A percentile compares a stretch with the other conserved stretches of the same genome.
Conservation (phyloP, 2,113 vertebrate genomes). For the Gracilinanus agilis region DNA sequence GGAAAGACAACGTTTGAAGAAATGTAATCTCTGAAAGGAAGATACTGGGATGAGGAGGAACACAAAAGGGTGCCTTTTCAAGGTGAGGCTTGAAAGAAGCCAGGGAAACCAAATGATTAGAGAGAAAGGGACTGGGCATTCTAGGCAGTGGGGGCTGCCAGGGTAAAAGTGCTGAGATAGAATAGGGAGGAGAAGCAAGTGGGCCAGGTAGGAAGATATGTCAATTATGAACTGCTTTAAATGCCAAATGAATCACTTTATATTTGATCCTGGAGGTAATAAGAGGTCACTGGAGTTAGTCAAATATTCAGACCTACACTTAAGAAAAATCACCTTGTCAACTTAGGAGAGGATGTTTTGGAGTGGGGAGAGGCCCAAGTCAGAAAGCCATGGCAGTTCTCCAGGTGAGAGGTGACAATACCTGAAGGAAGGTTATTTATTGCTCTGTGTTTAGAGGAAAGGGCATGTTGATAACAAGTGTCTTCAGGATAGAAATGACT, state of each 20-base stretch:
- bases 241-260: neutral
- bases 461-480: neutral
- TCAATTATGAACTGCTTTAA: neutral
- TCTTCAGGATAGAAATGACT: neutral
- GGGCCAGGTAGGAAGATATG: neutral
- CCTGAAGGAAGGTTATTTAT: neutral
- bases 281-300: neutral
- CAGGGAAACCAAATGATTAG: too few species aligned
- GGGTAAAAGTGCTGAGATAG: neutral
- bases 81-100: too few species aligned
- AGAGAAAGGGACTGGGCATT: neutral
- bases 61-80: neutral
- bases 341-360: neutral
- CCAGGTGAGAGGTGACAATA: neutral
- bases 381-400: neutral
- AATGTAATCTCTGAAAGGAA: neutral
- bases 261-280: too few species aligned
- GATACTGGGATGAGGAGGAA: neutral
- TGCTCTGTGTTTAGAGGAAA: neutral
- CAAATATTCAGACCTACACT: neutral
- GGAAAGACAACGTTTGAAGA: neutral
- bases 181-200: neutral
- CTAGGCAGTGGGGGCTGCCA: neutral
- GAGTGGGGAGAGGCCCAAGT: neutral
- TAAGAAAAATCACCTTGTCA: neutral